phyloP scores from a whole-genome alignment of 2,797 vertebrate genomes.

The Malacoctenus gilli region DNA sequence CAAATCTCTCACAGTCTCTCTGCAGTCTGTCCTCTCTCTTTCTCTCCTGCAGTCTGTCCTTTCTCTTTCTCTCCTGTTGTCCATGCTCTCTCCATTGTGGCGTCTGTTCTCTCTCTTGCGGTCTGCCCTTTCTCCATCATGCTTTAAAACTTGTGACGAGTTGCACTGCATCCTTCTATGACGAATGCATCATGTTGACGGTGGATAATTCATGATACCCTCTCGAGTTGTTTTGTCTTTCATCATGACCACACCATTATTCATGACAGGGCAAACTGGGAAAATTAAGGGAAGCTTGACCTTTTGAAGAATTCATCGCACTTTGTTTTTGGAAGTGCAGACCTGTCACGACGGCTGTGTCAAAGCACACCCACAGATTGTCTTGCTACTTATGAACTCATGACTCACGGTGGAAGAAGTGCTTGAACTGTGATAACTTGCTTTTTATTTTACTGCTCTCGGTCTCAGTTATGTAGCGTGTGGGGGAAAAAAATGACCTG shows the following conservation, averaged over 20 bases:
- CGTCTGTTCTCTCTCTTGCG: background rate
- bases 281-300: conserved; percentile 35
- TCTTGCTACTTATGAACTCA: conserved; percentile 25
- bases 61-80: no score
- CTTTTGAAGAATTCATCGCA: conserved; percentile 42
- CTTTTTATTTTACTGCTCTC: no score
- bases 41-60: no score
- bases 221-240: background rate
- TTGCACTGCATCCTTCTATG: background rate
- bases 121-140: background rate
- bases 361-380: conserved; percentile 34
- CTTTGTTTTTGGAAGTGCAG: conserved; percentile 38
- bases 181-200: background rate
- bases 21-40: no score
- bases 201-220: conserved; percentile 6
- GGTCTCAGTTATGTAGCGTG: no score
- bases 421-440: conserved; percentile 10
- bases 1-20: no score
- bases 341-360: conserved; percentile 21
- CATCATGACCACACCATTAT: conserved; percentile 3
- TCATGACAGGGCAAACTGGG: conserved; percentile 13
- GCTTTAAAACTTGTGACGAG: background rate
- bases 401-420: conserved; percentile 42
- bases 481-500: no score
- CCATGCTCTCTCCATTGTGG: no score